phyloP scores from a whole-genome alignment of 1,140 invertebrate genomes.

The Apis cerana region DNA sequence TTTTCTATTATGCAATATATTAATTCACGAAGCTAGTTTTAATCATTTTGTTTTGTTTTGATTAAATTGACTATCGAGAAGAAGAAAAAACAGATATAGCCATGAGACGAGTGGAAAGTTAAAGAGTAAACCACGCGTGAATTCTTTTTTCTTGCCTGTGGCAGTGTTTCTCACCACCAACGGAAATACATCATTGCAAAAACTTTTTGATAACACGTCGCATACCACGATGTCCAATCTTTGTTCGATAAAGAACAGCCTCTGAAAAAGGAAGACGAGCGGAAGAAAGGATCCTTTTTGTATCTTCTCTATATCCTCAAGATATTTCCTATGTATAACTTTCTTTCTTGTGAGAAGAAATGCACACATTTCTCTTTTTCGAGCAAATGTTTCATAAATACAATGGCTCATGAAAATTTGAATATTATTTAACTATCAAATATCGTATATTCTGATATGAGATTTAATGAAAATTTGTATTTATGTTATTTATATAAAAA shows the following conservation, averaged over 20 bases:
- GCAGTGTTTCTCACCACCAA: constrained; percentile 1
- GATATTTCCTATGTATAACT: not conserved
- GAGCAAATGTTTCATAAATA: too few species aligned
- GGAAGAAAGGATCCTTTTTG: not conserved
- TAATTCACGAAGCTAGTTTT: not conserved
- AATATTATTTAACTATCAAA: too few species aligned
- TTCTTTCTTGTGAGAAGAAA: too few species aligned
- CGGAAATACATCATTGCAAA: not conserved
- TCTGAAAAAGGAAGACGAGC: not conserved
- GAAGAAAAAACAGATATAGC: not conserved
- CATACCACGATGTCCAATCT: not conserved
- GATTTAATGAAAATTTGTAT: too few species aligned
- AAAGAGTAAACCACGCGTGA: not conserved
- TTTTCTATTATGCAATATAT: too few species aligned
- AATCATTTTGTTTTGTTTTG: not conserved
- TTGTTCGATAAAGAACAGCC: not conserved
- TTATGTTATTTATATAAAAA: too few species aligned
- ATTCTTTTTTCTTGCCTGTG: not conserved
- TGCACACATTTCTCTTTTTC: too few species aligned
- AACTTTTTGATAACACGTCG: not conserved
- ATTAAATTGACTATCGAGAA: not conserved
- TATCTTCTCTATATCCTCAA: not conserved
- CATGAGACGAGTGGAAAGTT: constrained; percentile 1
- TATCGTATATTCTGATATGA: too few species aligned
- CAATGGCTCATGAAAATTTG: too few species aligned